Conservation (phyloP, 2,113 vertebrate species). For the Lepus europaeus region DNA sequence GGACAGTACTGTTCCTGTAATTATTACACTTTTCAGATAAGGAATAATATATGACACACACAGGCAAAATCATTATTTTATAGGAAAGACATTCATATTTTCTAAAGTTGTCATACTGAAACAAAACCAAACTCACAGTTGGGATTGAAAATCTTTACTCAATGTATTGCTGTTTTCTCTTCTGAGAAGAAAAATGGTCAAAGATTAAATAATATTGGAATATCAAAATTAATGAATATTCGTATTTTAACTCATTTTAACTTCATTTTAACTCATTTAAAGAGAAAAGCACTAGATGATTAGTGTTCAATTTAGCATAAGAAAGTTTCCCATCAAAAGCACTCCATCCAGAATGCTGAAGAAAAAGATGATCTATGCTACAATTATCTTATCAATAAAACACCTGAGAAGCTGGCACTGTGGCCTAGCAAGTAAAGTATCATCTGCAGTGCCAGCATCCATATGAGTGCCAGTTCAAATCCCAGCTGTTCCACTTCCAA, state of each 20-base stretch:
- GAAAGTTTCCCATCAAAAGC: neutral
- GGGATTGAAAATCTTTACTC: neutral
- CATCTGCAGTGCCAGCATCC: no score
- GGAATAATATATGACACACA: neutral
- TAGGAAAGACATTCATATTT: slow-evolving; percentile 6
- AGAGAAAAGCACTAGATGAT: neutral
- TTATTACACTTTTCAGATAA: slow-evolving; percentile 6
- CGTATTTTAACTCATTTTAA: no score
- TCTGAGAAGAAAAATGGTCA: slow-evolving; percentile 14
- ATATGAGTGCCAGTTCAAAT: no score
- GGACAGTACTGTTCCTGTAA: neutral
- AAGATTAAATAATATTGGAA: neutral
- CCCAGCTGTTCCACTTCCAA: no score
- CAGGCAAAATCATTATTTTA: neutral
- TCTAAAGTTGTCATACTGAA: neutral
- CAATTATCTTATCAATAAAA: neutral
- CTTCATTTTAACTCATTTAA: no score
- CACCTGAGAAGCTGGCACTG: no score
- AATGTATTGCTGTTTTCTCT: neutral
- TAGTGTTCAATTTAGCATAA: neutral
- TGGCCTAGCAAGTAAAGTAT: no score
- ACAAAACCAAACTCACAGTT: neutral
- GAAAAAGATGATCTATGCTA: neutral
- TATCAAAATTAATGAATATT: neutral
- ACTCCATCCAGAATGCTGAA: neutral